phyloP scores from a whole-genome alignment of 2,888 invertebrate genomes.

The Corbicula japonica region DNA sequence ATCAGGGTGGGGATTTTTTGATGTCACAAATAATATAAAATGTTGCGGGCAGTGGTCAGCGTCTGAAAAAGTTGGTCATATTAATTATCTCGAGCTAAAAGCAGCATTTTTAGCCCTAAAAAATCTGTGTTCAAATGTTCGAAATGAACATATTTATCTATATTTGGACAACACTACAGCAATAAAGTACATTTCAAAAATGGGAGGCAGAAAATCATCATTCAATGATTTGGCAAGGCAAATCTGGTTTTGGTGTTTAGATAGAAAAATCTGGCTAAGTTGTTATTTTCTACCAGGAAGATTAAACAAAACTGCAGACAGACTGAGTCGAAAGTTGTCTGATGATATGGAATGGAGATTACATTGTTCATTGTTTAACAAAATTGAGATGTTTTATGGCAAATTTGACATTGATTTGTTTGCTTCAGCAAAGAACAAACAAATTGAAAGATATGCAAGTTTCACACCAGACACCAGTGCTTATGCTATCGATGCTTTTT shows the following conservation, averaged over 20 bases:
- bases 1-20: no score
- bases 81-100: no score
- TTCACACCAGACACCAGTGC: slow-evolving; percentile 54
- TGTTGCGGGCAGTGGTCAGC: no score
- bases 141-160: slow-evolving; percentile 32
- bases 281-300: slow-evolving; percentile 36
- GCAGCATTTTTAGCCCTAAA: slow-evolving; percentile 37
- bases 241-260: slow-evolving; percentile 33
- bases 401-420: slow-evolving; percentile 48
- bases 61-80: no score
- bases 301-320: slow-evolving; percentile 32
- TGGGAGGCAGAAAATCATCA: slow-evolving; percentile 38
- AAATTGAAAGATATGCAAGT: slow-evolving; percentile 26
- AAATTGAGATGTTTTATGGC: not conserved
- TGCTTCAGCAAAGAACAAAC: slow-evolving; percentile 51
- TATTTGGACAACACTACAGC: slow-evolving; percentile 51
- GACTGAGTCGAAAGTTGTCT: slow-evolving; percentile 18
- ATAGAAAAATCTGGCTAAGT: slow-evolving; percentile 40
- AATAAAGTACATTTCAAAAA: slow-evolving; percentile 42
- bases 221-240: slow-evolving; percentile 17
- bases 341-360: slow-evolving; percentile 41
- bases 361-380: slow-evolving; percentile 10
- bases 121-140: slow-evolving; percentile 6
- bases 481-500: slow-evolving; percentile 55
- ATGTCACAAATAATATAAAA: no score